Evolutionary conservation across 2,888 invertebrate genomes (phyloP).

Genomic region (Acronicta aceris): DNA sequence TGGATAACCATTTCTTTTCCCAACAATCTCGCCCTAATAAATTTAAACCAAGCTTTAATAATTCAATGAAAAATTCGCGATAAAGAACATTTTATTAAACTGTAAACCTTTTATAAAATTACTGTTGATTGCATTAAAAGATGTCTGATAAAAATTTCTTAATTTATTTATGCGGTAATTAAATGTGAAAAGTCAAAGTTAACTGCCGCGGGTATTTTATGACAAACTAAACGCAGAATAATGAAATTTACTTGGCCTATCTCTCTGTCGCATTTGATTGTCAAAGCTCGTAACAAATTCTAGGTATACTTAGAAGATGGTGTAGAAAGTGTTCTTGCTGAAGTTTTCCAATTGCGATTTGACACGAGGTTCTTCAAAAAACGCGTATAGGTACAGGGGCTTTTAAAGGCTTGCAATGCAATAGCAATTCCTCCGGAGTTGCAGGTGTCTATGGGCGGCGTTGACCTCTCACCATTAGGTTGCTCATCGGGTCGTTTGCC

Average conservation of each 20-base stretch:
- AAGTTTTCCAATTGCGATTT: too few relatives aligned
- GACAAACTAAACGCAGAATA: conserved; percentile 34
- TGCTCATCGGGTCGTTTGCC: too few relatives aligned
- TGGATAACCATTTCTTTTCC: conserved; percentile 8
- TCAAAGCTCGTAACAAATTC: not conserved
- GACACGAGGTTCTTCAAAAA: too few relatives aligned
- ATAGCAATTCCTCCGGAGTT: too few relatives aligned
- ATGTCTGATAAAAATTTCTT: conserved; percentile 32
- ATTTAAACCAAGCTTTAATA: conserved; percentile 23
- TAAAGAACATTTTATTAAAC: conserved; percentile 35
- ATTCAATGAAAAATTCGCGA: conserved; percentile 34
- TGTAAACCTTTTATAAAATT: conserved; percentile 32
- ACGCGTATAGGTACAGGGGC: too few relatives aligned
- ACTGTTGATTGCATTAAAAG: conserved; percentile 43
- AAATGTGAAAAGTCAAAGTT: conserved; percentile 48
- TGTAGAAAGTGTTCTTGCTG: too few relatives aligned
- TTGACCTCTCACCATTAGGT: too few relatives aligned
- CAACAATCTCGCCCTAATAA: conserved; percentile 19
- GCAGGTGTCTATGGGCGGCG: too few relatives aligned
- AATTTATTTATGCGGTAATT: conserved; percentile 43
- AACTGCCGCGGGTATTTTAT: conserved; percentile 36
- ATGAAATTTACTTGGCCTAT: not conserved
- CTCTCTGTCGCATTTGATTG: not conserved
- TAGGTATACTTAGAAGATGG: too few relatives aligned
- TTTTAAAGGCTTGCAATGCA: too few relatives aligned